Percentiles rank a stretch among this genome's conserved stretches.
These are phyloP conservation scores for Takifugu ocellatus DNA, from an alignment of 2,797 vertebrate species.

Conservation along the genomic window DNA sequence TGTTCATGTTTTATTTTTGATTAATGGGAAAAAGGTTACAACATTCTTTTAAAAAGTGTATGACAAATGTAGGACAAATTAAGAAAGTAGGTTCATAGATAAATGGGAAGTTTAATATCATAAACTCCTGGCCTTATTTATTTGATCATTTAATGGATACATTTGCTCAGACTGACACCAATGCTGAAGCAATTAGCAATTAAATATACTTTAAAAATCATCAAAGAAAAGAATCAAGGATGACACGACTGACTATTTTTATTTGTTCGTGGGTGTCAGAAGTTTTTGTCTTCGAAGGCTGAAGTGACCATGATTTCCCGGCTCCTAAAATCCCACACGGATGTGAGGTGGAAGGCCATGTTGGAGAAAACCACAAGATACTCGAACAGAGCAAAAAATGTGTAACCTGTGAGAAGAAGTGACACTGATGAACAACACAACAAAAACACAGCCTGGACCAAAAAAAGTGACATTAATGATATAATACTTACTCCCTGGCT, in stretches of 20 bases:
- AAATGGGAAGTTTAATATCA: too few relatives aligned
- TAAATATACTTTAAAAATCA: conserved; percentile 38
- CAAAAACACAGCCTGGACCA: neutral
- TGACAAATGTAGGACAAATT: too few relatives aligned
- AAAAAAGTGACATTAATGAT: neutral
- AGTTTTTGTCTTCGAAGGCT: conserved; percentile 82
- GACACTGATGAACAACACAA: neutral
- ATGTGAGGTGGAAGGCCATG: conserved; percentile 96
- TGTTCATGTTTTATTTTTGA: too few relatives aligned
- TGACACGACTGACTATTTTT: conserved; percentile 8
- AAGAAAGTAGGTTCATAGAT: too few relatives aligned
- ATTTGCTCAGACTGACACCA: conserved; percentile 23
- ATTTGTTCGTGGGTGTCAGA: conserved; percentile 68
- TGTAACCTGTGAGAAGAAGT: conserved; percentile 77
- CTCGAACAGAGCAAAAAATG: conserved; percentile 88
- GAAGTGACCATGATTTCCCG: conserved; percentile 84
- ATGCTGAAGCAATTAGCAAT: conserved; percentile 8
- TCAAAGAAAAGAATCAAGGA: conserved; percentile 27
- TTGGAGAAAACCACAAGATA: conserved; percentile 91
- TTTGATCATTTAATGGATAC: conserved; percentile 8
- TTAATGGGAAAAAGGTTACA: too few relatives aligned
- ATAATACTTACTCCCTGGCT: conserved; percentile 82
- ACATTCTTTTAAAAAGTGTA: too few relatives aligned
- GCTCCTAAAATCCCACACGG: conserved; percentile 90
- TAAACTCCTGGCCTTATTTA: too few relatives aligned